Evolutionary conservation across 2,113 vertebrate genomes (phyloP).

Genomic region (Phylloscopus whistleri): DNA sequence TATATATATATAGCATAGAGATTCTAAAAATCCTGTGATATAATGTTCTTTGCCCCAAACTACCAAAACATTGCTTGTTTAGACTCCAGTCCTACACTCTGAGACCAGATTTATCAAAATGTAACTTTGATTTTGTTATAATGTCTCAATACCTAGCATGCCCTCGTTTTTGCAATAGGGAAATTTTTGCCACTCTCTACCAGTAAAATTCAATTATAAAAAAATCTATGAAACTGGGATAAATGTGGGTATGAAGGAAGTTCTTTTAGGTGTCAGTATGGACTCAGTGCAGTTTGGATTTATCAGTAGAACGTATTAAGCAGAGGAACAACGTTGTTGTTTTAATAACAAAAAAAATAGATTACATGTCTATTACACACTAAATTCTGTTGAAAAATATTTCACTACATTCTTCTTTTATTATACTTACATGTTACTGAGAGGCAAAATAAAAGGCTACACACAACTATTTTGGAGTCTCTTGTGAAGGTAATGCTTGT

Average conservation of each 20-base stretch:
- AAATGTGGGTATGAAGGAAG: not conserved
- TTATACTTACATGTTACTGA: accelerated
- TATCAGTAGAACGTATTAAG: not conserved
- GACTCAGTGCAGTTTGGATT: not conserved
- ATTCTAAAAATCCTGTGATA: not conserved
- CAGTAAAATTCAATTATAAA: not conserved
- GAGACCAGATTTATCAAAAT: not conserved
- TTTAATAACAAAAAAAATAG: not conserved
- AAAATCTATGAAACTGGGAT: not conserved
- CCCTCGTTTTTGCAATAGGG: accelerated
- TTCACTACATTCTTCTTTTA: not conserved
- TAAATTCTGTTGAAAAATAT: not conserved
- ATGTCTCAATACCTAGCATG: not conserved
- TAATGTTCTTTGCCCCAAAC: not conserved
- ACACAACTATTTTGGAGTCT: not conserved
- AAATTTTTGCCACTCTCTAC: not conserved
- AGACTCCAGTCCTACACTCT: not conserved
- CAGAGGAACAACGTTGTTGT: not conserved
- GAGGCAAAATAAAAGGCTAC: not conserved
- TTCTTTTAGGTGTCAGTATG: not conserved
- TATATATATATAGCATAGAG: accelerated
- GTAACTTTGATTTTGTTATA: not conserved
- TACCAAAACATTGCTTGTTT: not conserved
- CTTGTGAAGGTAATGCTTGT: not conserved
- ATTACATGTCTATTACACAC: not conserved